A percentile compares a stretch with the other conserved stretches of the same genome.
Conservation (phyloP, 30 jellyfish, hydroid and myxozoan species). For the Aurelia aurita region DNA sequence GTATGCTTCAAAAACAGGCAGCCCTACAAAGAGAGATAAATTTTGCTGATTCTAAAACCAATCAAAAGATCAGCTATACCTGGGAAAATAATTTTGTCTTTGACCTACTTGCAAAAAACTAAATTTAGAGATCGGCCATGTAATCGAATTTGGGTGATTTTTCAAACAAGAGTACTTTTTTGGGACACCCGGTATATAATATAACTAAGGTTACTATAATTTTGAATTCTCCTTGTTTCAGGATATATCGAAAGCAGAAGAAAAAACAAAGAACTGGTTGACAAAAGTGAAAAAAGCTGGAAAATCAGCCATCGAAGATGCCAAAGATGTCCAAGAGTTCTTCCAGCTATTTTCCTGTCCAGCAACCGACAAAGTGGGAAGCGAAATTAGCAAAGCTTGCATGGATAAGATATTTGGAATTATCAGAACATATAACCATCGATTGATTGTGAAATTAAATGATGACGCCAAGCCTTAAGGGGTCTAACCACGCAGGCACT, state of each 20-base stretch:
- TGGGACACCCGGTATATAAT: too few species aligned
- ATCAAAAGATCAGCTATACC: too few species aligned
- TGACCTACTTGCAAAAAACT: too few species aligned
- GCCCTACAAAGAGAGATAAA: too few species aligned
- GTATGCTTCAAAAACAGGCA: too few species aligned
- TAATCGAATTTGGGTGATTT: too few species aligned
- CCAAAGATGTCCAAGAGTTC: not conserved
- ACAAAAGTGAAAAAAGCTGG: not conserved
- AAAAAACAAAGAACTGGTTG: not conserved
- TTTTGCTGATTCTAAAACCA: too few species aligned
- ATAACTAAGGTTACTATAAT: too few species aligned
- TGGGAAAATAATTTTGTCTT: too few species aligned
- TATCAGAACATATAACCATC: slow-evolving; percentile 1
- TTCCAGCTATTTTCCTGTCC: not conserved
- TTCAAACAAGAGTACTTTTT: too few species aligned
- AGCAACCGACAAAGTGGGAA: not conserved
- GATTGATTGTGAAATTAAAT: not conserved
- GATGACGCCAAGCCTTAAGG: not conserved
- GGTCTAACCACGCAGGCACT: too few species aligned
- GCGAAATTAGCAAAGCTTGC: not conserved
- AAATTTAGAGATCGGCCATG: too few species aligned
- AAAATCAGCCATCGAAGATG: not conserved
- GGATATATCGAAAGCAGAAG: not conserved
- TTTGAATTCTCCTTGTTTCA: not conserved
- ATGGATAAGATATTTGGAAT: slow-evolving; percentile 7